Evolutionary conservation across 2,797 vertebrate genomes (phyloP).

Genomic region (Epinephelus awoara): DNA sequence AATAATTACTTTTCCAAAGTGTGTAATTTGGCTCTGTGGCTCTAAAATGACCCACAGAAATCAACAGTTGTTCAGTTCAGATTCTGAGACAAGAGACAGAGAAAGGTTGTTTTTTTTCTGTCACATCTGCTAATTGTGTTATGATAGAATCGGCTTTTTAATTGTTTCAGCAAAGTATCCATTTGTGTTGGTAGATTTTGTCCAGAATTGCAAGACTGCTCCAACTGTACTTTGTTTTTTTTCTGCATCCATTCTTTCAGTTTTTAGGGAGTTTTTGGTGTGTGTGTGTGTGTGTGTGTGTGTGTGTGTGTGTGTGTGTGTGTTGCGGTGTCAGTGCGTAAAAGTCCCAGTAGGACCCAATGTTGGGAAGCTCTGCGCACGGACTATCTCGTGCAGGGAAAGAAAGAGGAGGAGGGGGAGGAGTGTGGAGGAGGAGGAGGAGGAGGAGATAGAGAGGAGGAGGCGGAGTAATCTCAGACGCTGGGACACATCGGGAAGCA

Average conservation of each 20-base stretch:
- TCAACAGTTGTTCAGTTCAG: neutral
- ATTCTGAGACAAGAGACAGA: neutral
- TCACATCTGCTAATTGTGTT: neutral
- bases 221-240: neutral
- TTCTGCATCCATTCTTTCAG: neutral
- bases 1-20: neutral
- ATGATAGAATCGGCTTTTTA: neutral
- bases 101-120: neutral
- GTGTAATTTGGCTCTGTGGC: neutral
- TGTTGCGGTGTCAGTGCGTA: neutral
- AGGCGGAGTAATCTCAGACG: slow-evolving; percentile 83
- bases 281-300: slow-evolving; percentile 4
- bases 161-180: neutral
- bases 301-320: neutral
- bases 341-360: slow-evolving; percentile 9
- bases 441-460: slow-evolving; percentile 30
- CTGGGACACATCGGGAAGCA: slow-evolving; percentile 67
- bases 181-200: neutral
- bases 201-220: neutral
- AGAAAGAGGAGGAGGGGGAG: slow-evolving; percentile 2
- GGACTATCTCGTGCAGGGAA: slow-evolving; percentile 50
- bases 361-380: slow-evolving; percentile 23
- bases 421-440: slow-evolving; percentile 12
- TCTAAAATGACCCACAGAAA: neutral
- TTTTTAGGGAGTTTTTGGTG: neutral